Conservation (phyloP, 2,797 vertebrate species). For the Tympanoctomys barrerae region DNA sequence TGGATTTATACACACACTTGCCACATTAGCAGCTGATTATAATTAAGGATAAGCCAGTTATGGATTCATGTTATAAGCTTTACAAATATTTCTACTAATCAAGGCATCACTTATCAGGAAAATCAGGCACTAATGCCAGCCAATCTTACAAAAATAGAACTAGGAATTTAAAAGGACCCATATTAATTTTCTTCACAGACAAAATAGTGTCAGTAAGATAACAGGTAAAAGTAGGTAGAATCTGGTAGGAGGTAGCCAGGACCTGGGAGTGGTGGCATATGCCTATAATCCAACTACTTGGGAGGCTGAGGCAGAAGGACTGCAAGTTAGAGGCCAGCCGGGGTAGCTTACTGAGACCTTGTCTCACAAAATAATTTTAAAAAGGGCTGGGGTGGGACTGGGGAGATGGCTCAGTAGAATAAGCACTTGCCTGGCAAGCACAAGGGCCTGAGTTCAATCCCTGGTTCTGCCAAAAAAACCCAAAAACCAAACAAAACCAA, state of each 20-base stretch:
- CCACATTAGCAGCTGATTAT: slow-evolving; percentile 65
- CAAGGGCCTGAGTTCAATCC: no score
- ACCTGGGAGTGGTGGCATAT: neutral
- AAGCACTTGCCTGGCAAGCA: no score
- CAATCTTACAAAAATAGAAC: slow-evolving; percentile 15
- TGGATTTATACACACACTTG: slow-evolving; percentile 49
- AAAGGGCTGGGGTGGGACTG: neutral
- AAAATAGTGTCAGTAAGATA: neutral
- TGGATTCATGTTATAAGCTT: slow-evolving; percentile 32
- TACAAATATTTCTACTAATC: slow-evolving; percentile 70
- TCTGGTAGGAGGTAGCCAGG: no score
- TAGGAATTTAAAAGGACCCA: neutral
- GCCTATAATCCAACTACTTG: neutral
- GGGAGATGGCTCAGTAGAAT: no score
- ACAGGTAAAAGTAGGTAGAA: neutral
- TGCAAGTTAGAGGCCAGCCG: neutral
- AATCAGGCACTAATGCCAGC: slow-evolving; percentile 24
- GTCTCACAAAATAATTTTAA: neutral
- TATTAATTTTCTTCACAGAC: neutral
- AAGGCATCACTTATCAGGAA: slow-evolving; percentile 62
- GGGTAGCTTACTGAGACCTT: neutral
- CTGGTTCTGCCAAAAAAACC: no score
- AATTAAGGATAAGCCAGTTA: slow-evolving; percentile 69
- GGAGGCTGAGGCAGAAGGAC: neutral
- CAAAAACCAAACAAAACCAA: no score